A percentile compares a stretch with the other conserved stretches of the same genome.
Evolutionary conservation across 2,797 vertebrate species (phyloP).

Genomic region (Ptychadena robeensis): DNA sequence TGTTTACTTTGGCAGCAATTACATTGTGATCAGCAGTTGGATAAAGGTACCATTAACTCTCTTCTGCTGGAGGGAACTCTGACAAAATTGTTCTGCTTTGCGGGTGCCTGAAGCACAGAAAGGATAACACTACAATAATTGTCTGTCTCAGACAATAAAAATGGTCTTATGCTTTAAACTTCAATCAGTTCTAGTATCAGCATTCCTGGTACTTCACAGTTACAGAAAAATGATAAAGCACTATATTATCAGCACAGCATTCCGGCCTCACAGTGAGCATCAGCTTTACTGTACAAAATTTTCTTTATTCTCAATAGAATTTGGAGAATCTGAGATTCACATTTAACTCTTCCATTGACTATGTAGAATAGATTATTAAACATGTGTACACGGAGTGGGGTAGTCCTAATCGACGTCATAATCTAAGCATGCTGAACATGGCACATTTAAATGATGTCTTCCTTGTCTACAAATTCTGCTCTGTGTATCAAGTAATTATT

Average conservation of each 20-base stretch:
- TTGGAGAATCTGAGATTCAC: too few species aligned
- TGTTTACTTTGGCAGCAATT: constrained; percentile 55
- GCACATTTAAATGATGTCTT: too few species aligned
- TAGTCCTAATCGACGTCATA: too few species aligned
- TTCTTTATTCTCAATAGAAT: neutral
- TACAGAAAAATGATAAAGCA: constrained; percentile 43
- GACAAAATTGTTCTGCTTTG: constrained; percentile 54
- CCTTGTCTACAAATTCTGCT: too few species aligned
- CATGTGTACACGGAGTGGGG: too few species aligned
- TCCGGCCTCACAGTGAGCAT: neutral
- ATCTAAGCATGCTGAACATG: too few species aligned
- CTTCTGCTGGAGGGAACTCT: constrained; percentile 46
- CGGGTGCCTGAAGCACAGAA: constrained; percentile 44
- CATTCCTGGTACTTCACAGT: constrained; percentile 35
- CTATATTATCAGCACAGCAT: constrained; percentile 35
- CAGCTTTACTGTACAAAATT: neutral
- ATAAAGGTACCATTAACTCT: constrained; percentile 58
- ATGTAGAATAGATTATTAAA: too few species aligned
- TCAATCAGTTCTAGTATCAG: constrained; percentile 53
- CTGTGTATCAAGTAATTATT: too few species aligned
- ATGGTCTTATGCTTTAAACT: constrained; percentile 45
- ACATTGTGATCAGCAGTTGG: constrained; percentile 56
- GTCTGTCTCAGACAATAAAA: constrained; percentile 60
- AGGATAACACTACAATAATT: constrained; percentile 61
- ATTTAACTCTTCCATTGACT: too few species aligned